A percentile compares a stretch with the other conserved stretches of the same genome.
These are phyloP conservation scores for Stratiolaelaps scimitus DNA, from an alignment of 1,140 invertebrate species.

Conservation along the genomic window DNA sequence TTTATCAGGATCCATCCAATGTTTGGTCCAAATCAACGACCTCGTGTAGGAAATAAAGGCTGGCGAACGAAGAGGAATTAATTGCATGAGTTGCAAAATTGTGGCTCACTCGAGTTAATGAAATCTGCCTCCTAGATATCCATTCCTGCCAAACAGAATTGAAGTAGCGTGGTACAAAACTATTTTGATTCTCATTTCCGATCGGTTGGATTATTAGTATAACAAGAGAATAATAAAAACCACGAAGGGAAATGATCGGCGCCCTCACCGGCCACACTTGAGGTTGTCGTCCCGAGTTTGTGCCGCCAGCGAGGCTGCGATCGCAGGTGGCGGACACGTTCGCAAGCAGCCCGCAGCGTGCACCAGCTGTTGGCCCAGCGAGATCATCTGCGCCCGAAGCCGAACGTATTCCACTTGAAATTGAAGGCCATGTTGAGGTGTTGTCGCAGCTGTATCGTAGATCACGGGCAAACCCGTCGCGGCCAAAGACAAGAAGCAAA, in stretches of 20 bases:
- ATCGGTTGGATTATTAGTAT: too few species aligned
- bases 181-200: slow-evolving; percentile 32
- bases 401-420: slow-evolving; percentile 67
- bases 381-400: slow-evolving; percentile 59
- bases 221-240: too few species aligned
- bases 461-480: slow-evolving; percentile 31
- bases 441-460: slow-evolving; percentile 54
- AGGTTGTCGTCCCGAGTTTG: slow-evolving; percentile 65
- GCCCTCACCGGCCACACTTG: slow-evolving; percentile 60
- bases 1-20: too few species aligned
- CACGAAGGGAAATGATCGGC: too few species aligned
- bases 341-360: slow-evolving; percentile 65
- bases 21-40: too few species aligned
- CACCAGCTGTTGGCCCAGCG: slow-evolving; percentile 58
- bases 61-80: too few species aligned
- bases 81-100: too few species aligned
- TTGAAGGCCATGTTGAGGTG: slow-evolving; percentile 51
- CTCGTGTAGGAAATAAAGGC: too few species aligned
- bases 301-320: slow-evolving; percentile 64
- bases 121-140: too few species aligned
- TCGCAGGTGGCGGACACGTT: slow-evolving; percentile 80
- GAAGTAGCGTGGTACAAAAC: slow-evolving; percentile 4
- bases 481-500: too few species aligned
- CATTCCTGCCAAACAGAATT: background rate
- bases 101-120: too few species aligned